These are phyloP conservation scores for Stegastes partitus DNA, from an alignment of 2,113 vertebrate genomes.

Conservation along the genomic window DNA sequence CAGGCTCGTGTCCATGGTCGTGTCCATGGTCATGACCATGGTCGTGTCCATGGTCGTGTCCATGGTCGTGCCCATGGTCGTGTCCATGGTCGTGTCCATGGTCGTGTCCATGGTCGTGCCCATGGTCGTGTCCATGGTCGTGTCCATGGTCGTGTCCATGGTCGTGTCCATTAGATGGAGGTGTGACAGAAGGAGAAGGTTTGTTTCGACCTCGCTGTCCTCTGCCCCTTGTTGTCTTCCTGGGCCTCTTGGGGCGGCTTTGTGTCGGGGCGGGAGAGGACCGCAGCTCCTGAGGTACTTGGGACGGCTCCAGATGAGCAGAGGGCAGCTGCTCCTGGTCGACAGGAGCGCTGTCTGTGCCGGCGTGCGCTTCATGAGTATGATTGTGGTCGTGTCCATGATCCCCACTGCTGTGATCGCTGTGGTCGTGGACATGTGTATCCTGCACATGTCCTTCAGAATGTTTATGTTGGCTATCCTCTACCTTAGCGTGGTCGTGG, in stretches of 20 bases:
- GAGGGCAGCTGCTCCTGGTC: constrained; percentile 14
- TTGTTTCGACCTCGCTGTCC: constrained; percentile 82
- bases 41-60: neutral
- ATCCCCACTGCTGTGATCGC: neutral
- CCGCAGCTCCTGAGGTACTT: neutral
- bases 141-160: neutral
- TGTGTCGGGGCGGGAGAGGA: constrained; percentile 50
- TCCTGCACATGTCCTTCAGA: constrained; percentile 51
- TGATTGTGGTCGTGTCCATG: constrained; percentile 26
- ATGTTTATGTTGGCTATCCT: constrained; percentile 51
- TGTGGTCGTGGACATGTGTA: constrained; percentile 38
- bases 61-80: neutral
- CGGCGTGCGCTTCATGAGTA: constrained; percentile 35
- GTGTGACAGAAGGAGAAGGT: constrained; percentile 50
- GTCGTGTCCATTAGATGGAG: constrained; percentile 25
- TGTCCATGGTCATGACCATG: constrained; percentile 39
- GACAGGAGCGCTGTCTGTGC: constrained; percentile 44
- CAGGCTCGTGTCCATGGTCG: constrained; percentile 21
- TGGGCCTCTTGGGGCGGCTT: constrained; percentile 78
- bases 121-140: constrained; percentile 12
- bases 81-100: constrained; percentile 21
- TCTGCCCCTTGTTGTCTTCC: constrained; percentile 77
- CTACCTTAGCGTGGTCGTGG: neutral
- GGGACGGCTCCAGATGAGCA: constrained; percentile 51
- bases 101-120: constrained; percentile 38